Evolutionary conservation across 2,888 invertebrate genomes (phyloP).

Genomic region (Leptopilina drosophilae): DNA sequence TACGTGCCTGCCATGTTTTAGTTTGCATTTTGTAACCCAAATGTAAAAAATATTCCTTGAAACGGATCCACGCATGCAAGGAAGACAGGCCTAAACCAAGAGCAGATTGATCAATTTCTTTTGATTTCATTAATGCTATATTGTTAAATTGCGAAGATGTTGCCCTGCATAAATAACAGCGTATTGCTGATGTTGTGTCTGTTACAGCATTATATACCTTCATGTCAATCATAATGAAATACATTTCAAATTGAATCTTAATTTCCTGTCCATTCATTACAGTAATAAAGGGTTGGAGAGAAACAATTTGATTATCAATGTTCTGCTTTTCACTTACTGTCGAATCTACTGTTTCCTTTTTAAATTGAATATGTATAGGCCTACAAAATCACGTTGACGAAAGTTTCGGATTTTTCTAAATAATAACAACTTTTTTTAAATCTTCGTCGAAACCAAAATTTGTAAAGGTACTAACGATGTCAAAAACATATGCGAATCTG

Average conservation of each 20-base stretch:
- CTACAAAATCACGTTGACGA: conserved; percentile 25
- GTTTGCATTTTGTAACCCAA: not conserved
- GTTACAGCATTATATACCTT: conserved; percentile 27
- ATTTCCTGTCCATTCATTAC: not conserved
- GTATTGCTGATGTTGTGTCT: conserved; percentile 20
- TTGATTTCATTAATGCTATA: not conserved
- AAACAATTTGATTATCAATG: not conserved
- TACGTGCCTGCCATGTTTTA: not conserved
- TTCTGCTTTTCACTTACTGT: not conserved
- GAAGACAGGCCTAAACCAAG: not conserved
- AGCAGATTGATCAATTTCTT: not conserved
- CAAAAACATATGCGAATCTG: conserved; percentile 31
- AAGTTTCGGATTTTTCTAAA: conserved; percentile 35
- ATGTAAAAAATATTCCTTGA: conserved; percentile 3
- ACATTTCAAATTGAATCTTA: not conserved
- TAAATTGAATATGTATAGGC: conserved; percentile 27
- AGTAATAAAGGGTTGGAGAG: not conserved
- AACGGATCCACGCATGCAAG: conserved; percentile 2
- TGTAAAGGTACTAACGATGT: conserved; percentile 49
- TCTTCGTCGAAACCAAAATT: conserved; percentile 21
- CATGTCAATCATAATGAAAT: conserved; percentile 31
- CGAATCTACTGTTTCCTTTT: not conserved
- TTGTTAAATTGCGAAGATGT: not conserved
- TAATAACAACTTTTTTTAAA: conserved; percentile 5
- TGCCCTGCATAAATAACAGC: conserved; percentile 14